These are phyloP conservation scores for Phenganax stokvisi DNA, from an alignment of 92 coral and sea anemone genomes.

Conservation along the genomic window DNA sequence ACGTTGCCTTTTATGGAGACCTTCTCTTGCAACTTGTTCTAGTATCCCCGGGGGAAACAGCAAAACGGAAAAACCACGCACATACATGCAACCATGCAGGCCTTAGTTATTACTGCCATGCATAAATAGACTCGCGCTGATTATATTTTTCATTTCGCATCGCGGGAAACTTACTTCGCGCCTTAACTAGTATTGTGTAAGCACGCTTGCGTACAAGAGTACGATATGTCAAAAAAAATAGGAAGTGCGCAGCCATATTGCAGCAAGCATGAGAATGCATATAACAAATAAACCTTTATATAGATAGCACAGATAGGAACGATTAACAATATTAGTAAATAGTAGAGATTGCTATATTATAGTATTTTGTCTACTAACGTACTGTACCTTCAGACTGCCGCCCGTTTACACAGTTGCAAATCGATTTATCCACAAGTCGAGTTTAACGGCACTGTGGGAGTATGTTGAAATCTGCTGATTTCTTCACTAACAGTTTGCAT, in stretches of 20 bases:
- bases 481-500: no score
- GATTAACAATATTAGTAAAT: not conserved
- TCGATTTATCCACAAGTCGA: no score
- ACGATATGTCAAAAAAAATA: not conserved
- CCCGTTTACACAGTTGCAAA: no score
- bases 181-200: no score
- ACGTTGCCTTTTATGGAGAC: slow-evolving; percentile 25
- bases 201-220: not conserved
- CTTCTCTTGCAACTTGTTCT: not conserved
- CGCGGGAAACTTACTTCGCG: no score
- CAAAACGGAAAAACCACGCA: no score
- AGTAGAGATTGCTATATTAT: not conserved
- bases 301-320: not conserved
- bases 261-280: not conserved
- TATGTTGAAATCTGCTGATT: no score
- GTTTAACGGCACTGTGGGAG: no score
- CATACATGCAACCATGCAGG: no score
- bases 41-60: slow-evolving; percentile 4
- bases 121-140: no score
- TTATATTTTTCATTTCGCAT: no score
- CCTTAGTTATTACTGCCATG: no score
- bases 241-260: not conserved
- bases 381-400: not conserved
- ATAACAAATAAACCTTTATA: not conserved
- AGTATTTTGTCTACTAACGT: not conserved